Base-by-base conservation (phyloP, 2,797 vertebrate species). In the Spheniscus humboldti region DNA sequence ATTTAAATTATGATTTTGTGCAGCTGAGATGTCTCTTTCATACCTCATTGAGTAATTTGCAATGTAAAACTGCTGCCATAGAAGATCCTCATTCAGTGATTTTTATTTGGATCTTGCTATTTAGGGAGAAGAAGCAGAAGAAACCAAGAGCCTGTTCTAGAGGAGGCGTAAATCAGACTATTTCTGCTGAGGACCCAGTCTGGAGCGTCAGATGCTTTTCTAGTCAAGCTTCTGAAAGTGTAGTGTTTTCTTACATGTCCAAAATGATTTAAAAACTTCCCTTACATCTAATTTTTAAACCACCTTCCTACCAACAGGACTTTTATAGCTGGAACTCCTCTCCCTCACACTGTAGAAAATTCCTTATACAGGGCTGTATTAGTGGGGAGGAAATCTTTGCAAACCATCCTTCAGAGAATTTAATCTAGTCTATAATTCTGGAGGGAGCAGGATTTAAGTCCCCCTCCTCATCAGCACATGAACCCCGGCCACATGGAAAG, bases 41-140 rank as follows among this genome's bases (percentile, higher is more conserved):
- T 97, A 98, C 93, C 95, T 98, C 97, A 97, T 97, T 97, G 96
- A 97, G 93, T 97, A 86, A 97, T 98, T 96, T 97, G 97, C 94
- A 97, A 96, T 94, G 96, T 97, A 97, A 96, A 97, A 97, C 92
- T 94, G 89, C 88, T 95, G 86, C 91, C 93, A 88, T 41, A 95
- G 97, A 97, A 96, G 97, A 97, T 91, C 87, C 68, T 96, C 91
- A 96, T 97, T 97, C 96, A 96, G 55, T 95, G 96, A 88, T 95
- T 98, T 97, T 98, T 97, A 97, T 96, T 94, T 81, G 95, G 73
- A 96, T 97, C 96, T 85, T 96, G 78, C 96, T 97, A 97, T 98
- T 97, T 96, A 97, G 95, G 78, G 95, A 96, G 89, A 82, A 92
- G 77, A 86, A 96, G 96, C 63, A 96, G 88, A 83, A 90, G 79